These are phyloP conservation scores for Papilio machaon DNA, from an alignment of 1,140 invertebrate species.

Conservation along the genomic window DNA sequence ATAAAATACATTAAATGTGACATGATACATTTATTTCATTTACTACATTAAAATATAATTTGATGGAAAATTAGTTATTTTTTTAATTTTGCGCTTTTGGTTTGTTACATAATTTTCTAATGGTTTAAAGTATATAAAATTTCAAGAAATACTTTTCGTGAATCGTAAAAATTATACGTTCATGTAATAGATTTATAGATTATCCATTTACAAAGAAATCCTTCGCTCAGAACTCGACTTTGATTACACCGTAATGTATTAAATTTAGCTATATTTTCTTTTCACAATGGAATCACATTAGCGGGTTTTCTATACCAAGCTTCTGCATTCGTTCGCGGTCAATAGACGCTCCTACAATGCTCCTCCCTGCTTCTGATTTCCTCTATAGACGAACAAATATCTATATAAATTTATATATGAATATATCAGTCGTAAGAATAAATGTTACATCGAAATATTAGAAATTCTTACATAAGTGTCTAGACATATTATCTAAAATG, in stretches of 20 bases:
- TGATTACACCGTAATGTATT: conserved; percentile 37
- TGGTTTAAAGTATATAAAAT: not conserved
- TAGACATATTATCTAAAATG: not conserved
- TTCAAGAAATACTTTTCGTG: not conserved
- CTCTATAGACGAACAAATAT: conserved; percentile 18
- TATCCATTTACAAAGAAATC: conserved; percentile 13
- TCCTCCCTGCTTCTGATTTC: conserved; percentile 35
- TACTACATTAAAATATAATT: too few relatives aligned
- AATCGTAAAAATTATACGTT: not conserved
- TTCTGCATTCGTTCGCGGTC: conserved; percentile 36
- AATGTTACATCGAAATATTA: not conserved
- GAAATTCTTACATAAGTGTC: conserved; percentile 9
- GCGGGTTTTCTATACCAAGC: conserved; percentile 35
- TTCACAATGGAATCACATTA: conserved; percentile 39
- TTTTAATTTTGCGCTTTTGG: too few relatives aligned
- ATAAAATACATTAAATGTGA: too few relatives aligned
- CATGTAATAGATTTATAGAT: conserved; percentile 13
- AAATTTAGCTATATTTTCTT: conserved; percentile 32
- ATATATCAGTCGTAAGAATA: not conserved
- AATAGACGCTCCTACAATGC: conserved; percentile 35
- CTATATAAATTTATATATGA: conserved; percentile 22
- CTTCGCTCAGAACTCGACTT: conserved; percentile 1
- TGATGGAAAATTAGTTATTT: too few relatives aligned
- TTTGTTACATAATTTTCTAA: not conserved
- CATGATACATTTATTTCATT: too few relatives aligned